A percentile compares a stretch with the other conserved stretches of the same genome.
These are phyloP conservation scores for Rhombomys opimus DNA, from an alignment of 2,113 vertebrate genomes.

Conservation along the genomic window DNA sequence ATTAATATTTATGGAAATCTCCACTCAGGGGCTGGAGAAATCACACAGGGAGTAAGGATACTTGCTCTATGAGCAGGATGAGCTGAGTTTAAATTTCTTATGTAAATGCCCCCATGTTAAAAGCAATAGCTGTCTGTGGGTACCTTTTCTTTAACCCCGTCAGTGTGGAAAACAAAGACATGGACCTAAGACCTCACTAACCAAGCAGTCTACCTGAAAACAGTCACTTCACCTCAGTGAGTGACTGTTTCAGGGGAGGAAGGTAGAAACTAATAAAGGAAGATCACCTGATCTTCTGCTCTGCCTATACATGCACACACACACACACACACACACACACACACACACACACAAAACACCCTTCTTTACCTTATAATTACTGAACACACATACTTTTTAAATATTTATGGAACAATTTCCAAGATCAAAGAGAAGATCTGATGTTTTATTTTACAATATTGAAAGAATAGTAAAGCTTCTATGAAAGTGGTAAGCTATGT, in stretches of 20 bases:
- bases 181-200: background rate
- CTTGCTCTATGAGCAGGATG: background rate
- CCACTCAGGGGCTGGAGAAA: background rate
- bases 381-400: background rate
- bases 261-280: background rate
- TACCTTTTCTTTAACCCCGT: background rate
- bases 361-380: background rate
- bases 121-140: background rate
- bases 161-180: background rate
- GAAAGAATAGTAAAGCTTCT: background rate
- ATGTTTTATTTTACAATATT: background rate
- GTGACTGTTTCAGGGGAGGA: background rate
- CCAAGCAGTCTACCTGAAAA: background rate
- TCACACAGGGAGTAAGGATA: background rate
- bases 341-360: no score
- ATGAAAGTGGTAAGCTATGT: background rate
- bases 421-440: background rate
- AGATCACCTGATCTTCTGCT: background rate
- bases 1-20: background rate
- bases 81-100: background rate
- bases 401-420: no score
- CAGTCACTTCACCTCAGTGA: background rate
- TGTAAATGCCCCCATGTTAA: background rate
- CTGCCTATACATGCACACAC: background rate
- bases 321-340: background rate